phyloP scores from a whole-genome alignment of 2,888 invertebrate genomes.

The Eupithecia centaureata region DNA sequence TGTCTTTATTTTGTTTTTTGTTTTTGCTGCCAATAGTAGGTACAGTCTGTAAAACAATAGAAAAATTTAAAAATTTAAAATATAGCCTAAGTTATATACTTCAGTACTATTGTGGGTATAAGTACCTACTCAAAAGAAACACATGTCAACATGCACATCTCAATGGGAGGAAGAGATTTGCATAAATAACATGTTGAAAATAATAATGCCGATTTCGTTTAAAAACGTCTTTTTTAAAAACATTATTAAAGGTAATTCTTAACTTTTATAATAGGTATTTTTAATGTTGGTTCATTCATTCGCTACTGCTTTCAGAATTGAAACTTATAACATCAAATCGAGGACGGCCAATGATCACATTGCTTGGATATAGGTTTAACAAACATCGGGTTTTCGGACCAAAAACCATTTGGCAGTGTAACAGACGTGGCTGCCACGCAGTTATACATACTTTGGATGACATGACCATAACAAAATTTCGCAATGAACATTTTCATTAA shows the following conservation, averaged over 20 bases:
- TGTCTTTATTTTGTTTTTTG: too few species aligned
- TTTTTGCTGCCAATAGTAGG: too few species aligned
- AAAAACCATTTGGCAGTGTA: neutral
- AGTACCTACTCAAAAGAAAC: too few species aligned
- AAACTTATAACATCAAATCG: neutral
- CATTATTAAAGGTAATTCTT: neutral
- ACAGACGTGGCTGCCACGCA: neutral
- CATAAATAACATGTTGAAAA: neutral
- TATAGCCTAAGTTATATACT: neutral
- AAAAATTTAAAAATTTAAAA: too few species aligned
- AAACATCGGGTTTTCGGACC: neutral
- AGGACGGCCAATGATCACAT: neutral
- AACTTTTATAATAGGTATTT: too few species aligned
- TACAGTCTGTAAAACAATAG: too few species aligned
- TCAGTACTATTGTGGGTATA: too few species aligned
- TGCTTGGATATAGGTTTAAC: neutral
- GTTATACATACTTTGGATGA: conserved; percentile 45
- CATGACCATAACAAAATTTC: conserved; percentile 36
- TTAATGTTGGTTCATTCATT: neutral
- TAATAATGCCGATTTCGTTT: neutral
- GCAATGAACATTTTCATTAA: conserved; percentile 46
- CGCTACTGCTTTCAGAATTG: neutral
- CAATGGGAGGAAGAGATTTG: neutral
- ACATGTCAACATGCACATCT: too few species aligned
- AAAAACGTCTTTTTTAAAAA: neutral